These are phyloP conservation scores for Bombus picipes DNA, from an alignment of 1,140 invertebrate species.

Conservation along the genomic window DNA sequence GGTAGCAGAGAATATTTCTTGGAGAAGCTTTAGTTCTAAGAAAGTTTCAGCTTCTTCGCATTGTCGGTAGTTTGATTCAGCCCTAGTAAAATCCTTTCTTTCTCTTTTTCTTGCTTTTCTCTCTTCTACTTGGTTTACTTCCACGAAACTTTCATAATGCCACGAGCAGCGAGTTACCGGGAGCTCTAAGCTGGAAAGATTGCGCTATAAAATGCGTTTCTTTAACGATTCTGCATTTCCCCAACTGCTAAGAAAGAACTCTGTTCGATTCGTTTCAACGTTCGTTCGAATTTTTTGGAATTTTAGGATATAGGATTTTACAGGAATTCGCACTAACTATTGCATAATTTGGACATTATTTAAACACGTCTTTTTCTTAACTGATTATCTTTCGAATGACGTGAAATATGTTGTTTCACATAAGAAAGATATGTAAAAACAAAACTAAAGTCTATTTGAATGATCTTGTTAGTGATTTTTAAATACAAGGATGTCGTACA, in stretches of 20 bases:
- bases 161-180: neutral
- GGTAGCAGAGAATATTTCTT: constrained; percentile 15
- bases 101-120: constrained; percentile 2
- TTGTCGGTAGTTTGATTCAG: constrained; percentile 40
- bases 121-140: constrained; percentile 10
- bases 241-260: neutral
- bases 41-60: constrained; percentile 57
- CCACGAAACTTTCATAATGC: constrained; percentile 50
- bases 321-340: no score
- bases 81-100: constrained; percentile 43
- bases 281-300: no score
- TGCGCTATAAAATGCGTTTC: neutral
- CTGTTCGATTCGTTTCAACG: neutral
- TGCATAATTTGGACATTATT: no score
- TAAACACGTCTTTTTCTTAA: no score
- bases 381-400: no score
- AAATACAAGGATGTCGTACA: no score
- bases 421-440: no score
- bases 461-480: no score
- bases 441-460: no score
- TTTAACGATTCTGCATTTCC: neutral
- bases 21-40: constrained; percentile 45
- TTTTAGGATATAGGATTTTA: no score
- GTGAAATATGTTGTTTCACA: no score
- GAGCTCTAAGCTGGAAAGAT: constrained; percentile 34